Evolutionary conservation across 30 jellyfish, hydroid and myxozoan species (phyloP), one percentile per base, ranked within the genome.

Genomic region (Hydra vulgaris): DNA sequence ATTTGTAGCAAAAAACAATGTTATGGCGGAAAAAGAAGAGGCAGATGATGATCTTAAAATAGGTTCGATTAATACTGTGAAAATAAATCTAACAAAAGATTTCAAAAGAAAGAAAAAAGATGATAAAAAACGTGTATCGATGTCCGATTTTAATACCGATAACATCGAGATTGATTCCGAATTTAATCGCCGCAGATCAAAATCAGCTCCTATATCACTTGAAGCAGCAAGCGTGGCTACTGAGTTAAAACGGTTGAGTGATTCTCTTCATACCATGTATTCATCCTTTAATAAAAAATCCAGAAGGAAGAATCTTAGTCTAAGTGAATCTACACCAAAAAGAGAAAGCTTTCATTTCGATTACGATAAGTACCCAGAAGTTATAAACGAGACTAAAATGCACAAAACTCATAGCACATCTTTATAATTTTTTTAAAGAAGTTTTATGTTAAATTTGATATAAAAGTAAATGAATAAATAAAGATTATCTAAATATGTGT

Each of bases 191-290:
- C 72, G 96, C 53, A 78, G 96, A 27, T 74, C 96, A 7, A 66
- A 70, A 0, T 88, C 96, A 53, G 96, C 94, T 27, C 96, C 96
- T 0, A 71, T 88, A 77, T 0, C 94, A 0, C 69, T 88, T 67
- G 96, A 88, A 54, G 96, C 96, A 20, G 18, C 89, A 19, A 69
- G 83, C 17, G 76, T 88, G 23, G 96, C 96, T 15, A 83, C 53
- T 21, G 92, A 78, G 67, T 55, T 88, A 70, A 81, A 86, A 73
- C 76, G 17, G 8, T 82, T 84, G 15, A 88, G 96, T 83, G 96
- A 88, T 70, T 40, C 94, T 24, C 74, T 88, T 66, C 86, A 82
- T 0, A 19, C 73, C 18, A 23, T 68, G 21, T 88, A 88, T 40
- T 40, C 61, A 40, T 40, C 61, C 61, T 40, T 40, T 40, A 40